phyloP scores from a whole-genome alignment of 2,797 vertebrate genomes.

The Apogon hyalosoma region DNA sequence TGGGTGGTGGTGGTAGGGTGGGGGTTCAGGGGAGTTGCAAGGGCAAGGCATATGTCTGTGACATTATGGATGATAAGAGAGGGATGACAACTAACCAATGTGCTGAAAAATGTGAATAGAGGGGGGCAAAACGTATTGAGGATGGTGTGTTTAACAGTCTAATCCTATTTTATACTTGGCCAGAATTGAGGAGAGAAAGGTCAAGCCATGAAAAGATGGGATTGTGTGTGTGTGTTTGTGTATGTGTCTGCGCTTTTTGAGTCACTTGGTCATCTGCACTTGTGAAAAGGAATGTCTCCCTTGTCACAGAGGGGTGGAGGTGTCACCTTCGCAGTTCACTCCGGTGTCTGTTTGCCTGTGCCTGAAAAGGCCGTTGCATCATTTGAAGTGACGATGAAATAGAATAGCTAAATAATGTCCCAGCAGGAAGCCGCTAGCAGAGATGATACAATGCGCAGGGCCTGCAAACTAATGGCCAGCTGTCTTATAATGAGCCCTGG shows the following conservation, averaged over 20 bases:
- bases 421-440: slow-evolving; percentile 75
- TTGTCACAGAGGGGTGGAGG: slow-evolving; percentile 57
- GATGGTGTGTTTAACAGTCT: slow-evolving; percentile 28
- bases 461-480: slow-evolving; percentile 79
- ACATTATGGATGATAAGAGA: slow-evolving; percentile 50
- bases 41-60: slow-evolving; percentile 53
- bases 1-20: slow-evolving; percentile 27
- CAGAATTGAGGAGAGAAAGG: slow-evolving; percentile 24
- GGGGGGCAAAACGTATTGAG: not conserved
- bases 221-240: not conserved
- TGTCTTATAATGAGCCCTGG: slow-evolving; percentile 81
- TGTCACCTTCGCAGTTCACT: slow-evolving; percentile 67
- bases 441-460: slow-evolving; percentile 74
- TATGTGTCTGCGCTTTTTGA: not conserved
- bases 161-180: slow-evolving; percentile 22
- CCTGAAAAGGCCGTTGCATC: slow-evolving; percentile 72
- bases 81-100: slow-evolving; percentile 50
- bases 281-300: slow-evolving; percentile 47
- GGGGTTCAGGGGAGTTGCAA: slow-evolving; percentile 23
- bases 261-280: slow-evolving; percentile 23
- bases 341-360: slow-evolving; percentile 50
- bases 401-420: slow-evolving; percentile 83
- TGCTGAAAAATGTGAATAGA: slow-evolving; percentile 30
- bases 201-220: not conserved
- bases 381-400: slow-evolving; percentile 80